Evolutionary conservation across 2,113 vertebrate species (phyloP).

Genomic region (Synodontis membranacea): DNA sequence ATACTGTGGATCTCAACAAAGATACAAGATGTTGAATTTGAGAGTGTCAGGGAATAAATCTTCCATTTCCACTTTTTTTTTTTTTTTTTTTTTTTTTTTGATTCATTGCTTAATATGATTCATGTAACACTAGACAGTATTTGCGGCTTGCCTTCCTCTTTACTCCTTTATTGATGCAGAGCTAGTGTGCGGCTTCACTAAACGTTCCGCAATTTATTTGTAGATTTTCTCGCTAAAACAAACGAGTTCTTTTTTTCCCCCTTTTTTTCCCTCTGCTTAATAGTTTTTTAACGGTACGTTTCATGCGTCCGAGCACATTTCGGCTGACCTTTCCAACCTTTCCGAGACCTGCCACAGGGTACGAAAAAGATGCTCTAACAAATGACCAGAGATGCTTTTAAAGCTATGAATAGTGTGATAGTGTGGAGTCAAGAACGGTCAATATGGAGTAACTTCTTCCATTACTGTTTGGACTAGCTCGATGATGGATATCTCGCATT

Average conservation of each 20-base stretch:
- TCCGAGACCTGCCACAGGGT: not conserved
- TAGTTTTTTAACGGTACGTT: not conserved
- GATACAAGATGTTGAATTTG: slow-evolving; percentile 36
- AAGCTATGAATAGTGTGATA: slow-evolving; percentile 48
- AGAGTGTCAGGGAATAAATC: slow-evolving; percentile 34
- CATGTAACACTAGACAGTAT: slow-evolving; percentile 25
- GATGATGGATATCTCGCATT: slow-evolving; percentile 55
- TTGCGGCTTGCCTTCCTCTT: not conserved
- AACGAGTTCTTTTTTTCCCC: not conserved
- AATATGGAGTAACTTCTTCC: slow-evolving; percentile 54
- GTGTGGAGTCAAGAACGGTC: slow-evolving; percentile 44
- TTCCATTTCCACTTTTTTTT: slow-evolving; percentile 9
- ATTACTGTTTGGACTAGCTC: slow-evolving; percentile 54
- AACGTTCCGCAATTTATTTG: not conserved
- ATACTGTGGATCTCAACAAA: slow-evolving; percentile 34
- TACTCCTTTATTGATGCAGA: slow-evolving; percentile 21
- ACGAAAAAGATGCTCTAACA: not conserved
- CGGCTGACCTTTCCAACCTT: not conserved
- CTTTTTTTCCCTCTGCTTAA: not conserved
- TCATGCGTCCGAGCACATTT: not conserved
- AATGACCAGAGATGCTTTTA: slow-evolving; percentile 47
- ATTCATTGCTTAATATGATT: slow-evolving; percentile 41
- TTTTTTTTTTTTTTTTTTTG: slow-evolving; percentile 29
- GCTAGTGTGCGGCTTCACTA: not conserved
- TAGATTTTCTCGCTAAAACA: slow-evolving; percentile 2